Conservation (phyloP, 2,797 vertebrate species). For the Sciurus vulgaris region DNA sequence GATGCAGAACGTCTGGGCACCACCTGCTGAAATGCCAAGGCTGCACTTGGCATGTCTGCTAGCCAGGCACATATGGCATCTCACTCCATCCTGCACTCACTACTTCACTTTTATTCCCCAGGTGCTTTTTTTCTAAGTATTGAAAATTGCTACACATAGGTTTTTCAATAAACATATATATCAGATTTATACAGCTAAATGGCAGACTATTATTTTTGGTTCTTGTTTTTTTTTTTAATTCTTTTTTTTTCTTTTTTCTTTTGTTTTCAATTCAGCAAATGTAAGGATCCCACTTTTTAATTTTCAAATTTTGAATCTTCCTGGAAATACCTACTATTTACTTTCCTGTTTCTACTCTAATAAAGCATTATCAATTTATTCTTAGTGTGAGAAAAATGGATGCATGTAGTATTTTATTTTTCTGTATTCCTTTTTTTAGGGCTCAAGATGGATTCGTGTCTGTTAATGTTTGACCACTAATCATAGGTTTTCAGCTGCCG, state of each 20-base stretch:
- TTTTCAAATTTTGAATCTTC: conserved; percentile 13
- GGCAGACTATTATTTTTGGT: neutral
- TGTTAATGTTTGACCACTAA: neutral
- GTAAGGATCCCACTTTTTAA: neutral
- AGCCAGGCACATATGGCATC: conserved; percentile 27
- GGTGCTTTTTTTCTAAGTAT: neutral
- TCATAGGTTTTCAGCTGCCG: neutral
- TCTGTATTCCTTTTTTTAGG: neutral
- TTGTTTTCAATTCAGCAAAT: neutral
- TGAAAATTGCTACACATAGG: neutral
- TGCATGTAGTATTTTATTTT: neutral
- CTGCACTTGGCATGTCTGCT: neutral
- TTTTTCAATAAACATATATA: neutral
- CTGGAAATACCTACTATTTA: neutral
- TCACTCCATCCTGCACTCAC: neutral
- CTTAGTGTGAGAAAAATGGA: neutral
- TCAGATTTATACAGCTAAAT: neutral
- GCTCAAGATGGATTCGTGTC: neutral
- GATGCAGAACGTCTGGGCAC: neutral
- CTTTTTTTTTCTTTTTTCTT: too few species aligned
- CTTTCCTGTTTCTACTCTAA: neutral
- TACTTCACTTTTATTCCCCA: neutral
- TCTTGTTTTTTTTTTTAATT: neutral
- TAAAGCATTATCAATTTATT: neutral
- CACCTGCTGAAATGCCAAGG: conserved; percentile 32